Evolutionary conservation across 2,797 vertebrate genomes (phyloP), one percentile per base, ranked within the genome.

Genomic region (Platalea minor): DNA sequence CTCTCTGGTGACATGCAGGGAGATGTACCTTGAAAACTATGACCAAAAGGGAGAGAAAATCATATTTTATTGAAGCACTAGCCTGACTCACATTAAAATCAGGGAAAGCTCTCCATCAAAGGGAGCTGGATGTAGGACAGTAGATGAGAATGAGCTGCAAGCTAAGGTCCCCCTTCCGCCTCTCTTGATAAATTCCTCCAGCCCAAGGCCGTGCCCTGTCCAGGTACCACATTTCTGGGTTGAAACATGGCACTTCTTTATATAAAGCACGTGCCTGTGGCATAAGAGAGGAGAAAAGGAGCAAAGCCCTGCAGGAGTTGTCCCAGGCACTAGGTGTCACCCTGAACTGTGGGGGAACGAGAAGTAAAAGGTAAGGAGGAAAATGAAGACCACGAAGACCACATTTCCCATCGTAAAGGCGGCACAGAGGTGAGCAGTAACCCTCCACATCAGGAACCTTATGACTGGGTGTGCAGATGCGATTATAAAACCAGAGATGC

Each of bases 251-350:
- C 17, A 48, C n/a, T 63, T 72, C 46, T 61, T 69, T 51, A 53
- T 28, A 11, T 11, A 89, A 93, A 79, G 4, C 24, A 39, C 19
- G 7, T 39, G 21, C 33, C 25, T 61, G 67, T 46, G 63, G 11
- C 39, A 17, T 28, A 28, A 51, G 48, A 80, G 70, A 75, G 33
- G 26, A 80, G 17, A 26, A 53, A 51, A n/a, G 63, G 29, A 76
- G 35, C 20, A 83, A 56, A 90, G 20, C 45, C 53, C 48, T 70
- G 20, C 35, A 39, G 65, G 17, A 67, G 57, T 31, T 79, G 57
- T 80, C 78, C 59, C 61, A 88, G 19, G 68, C 81, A 91, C 77
- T 69, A 89, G 86, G 9, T 92, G 85, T 92, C 94, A 83, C 70
- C 92, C 81, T 61, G 70, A 92, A 88, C 74, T 70, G 41, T 23